A percentile compares a stretch with the other conserved stretches of the same genome.
These are phyloP conservation scores for Oligia latruncula DNA, from an alignment of 2,888 invertebrate genomes.

Conservation along the genomic window DNA sequence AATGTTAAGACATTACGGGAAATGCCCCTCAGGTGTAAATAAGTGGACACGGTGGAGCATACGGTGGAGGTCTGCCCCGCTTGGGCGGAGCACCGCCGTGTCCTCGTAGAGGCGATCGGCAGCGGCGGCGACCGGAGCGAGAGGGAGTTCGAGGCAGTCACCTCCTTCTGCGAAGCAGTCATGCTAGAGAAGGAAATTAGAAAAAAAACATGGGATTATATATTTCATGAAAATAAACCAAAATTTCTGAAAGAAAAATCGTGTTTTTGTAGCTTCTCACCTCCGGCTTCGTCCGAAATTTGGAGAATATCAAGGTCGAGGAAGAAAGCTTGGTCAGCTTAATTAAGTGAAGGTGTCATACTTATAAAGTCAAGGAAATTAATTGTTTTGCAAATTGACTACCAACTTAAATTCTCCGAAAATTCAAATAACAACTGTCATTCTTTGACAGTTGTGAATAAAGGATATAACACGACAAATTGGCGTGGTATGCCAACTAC, in stretches of 20 bases:
- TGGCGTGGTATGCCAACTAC: not conserved
- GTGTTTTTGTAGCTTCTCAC: not conserved
- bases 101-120: too few species aligned
- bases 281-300: not conserved
- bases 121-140: too few species aligned
- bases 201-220: conserved; percentile 11
- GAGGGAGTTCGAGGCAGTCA: too few species aligned
- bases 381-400: not conserved
- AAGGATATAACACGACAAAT: not conserved
- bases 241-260: not conserved
- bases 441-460: not conserved
- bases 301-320: not conserved
- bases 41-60: too few species aligned
- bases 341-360: not conserved
- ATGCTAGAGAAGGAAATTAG: conserved; percentile 20
- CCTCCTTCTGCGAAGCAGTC: too few species aligned
- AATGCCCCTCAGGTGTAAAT: too few species aligned
- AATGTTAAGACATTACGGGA: too few species aligned
- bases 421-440: too few species aligned
- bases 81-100: too few species aligned
- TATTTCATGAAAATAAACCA: not conserved
- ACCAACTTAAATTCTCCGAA: not conserved
- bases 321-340: not conserved
- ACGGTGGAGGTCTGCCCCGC: too few species aligned
- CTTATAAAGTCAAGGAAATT: not conserved